phyloP scores from a whole-genome alignment of 2,888 invertebrate species.

The Axea sp. region DNA sequence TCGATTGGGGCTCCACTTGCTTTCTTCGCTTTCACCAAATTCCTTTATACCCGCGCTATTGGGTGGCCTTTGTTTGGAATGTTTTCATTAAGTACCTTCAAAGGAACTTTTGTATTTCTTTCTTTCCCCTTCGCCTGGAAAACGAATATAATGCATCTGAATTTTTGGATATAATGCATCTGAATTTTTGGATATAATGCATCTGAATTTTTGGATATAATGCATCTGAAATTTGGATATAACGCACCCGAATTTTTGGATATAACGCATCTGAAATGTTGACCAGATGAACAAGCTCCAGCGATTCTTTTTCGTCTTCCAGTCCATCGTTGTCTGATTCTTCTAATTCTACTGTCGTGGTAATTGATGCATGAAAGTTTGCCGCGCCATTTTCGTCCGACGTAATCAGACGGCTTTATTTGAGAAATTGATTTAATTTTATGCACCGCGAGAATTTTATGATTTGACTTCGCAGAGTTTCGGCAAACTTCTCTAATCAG shows the following conservation, averaged over 20 bases:
- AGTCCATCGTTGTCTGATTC: slow-evolving; percentile 23
- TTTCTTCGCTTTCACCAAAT: background rate
- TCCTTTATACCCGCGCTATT: slow-evolving; percentile 19
- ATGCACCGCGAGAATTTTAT: slow-evolving; percentile 34
- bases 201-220: too few species aligned
- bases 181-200: too few species aligned
- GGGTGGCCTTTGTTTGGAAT: slow-evolving; percentile 44
- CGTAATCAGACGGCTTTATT: slow-evolving; percentile 33
- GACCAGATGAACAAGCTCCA: slow-evolving; percentile 76
- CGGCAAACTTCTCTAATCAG: slow-evolving; percentile 33
- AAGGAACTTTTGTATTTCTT: slow-evolving; percentile 48
- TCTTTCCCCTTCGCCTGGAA: slow-evolving; percentile 22
- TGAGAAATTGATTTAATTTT: slow-evolving; percentile 39
- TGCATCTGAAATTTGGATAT: too few species aligned
- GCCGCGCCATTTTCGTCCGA: slow-evolving; percentile 11
- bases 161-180: too few species aligned
- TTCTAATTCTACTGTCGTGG: slow-evolving; percentile 15
- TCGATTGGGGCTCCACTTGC: background rate
- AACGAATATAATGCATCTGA: slow-evolving; percentile 38
- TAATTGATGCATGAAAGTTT: slow-evolving; percentile 42
- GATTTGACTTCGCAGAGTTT: slow-evolving; percentile 9
- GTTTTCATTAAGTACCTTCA: slow-evolving; percentile 48
- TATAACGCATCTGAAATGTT: slow-evolving; percentile 77
- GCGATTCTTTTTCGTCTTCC: slow-evolving; percentile 63
- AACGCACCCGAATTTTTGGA: slow-evolving; percentile 42